Conservation (phyloP, 1,140 invertebrate genomes). For the Cheumatopsyche charites region DNA sequence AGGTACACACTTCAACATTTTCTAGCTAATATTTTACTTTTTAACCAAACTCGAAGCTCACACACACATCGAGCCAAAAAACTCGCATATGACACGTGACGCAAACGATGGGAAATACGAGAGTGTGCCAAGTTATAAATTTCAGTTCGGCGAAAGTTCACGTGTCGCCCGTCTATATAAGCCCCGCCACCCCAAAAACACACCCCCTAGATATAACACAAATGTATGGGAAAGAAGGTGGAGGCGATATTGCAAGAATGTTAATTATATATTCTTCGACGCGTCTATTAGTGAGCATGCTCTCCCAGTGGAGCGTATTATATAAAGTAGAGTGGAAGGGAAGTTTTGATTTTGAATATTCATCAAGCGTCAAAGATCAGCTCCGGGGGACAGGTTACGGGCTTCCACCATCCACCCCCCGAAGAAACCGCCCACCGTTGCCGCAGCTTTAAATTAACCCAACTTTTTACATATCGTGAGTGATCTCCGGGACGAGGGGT, state of each 20-base stretch:
- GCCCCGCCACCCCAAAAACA: too few species aligned
- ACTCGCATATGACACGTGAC: too few species aligned
- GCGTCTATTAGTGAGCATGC: conserved; percentile 38
- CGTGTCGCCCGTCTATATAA: not conserved
- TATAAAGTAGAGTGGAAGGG: conserved; percentile 45
- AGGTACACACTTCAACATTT: too few species aligned
- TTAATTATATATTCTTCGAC: conserved; percentile 41
- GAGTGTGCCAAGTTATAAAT: conserved; percentile 6
- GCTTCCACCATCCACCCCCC: conserved; percentile 10
- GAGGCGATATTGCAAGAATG: conserved; percentile 35
- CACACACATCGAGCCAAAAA: too few species aligned
- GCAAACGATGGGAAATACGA: not conserved
- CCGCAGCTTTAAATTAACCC: conserved; percentile 40
- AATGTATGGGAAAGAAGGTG: not conserved
- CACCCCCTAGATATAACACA: too few species aligned
- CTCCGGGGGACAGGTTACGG: conserved; percentile 43
- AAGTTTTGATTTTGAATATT: conserved; percentile 50
- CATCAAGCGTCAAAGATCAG: conserved; percentile 49
- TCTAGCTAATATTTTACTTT: too few species aligned
- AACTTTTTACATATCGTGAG: conserved; percentile 43
- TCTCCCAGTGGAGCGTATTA: conserved; percentile 40
- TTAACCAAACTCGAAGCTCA: too few species aligned
- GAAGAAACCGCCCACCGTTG: not conserved
- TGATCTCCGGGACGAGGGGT: conserved; percentile 37
- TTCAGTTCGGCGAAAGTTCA: conserved; percentile 1